Percentiles rank a stretch among this genome's conserved stretches.
Conservation (phyloP, 1,140 invertebrate genomes). For the Caenorhabditis brenneri region DNA sequence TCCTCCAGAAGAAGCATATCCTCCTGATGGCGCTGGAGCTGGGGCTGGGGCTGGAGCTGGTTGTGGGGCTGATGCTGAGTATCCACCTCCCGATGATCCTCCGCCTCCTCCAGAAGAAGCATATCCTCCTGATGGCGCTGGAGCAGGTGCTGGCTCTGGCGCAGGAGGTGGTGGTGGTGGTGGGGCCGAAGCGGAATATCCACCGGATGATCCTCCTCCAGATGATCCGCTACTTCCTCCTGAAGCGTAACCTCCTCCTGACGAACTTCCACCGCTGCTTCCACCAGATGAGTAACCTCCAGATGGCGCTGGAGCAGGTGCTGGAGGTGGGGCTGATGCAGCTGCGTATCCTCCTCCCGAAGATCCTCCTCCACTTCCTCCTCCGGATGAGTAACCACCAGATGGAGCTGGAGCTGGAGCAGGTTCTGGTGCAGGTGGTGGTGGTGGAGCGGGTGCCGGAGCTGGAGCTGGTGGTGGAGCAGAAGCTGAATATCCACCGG, state of each 20-base stretch:
- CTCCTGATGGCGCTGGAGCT: background rate
- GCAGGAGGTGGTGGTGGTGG: background rate
- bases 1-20: background rate
- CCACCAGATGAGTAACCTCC: background rate
- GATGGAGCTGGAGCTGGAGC: background rate
- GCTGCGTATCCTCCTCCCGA: background rate
- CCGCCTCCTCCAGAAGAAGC: background rate
- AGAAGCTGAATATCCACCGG: background rate
- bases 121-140: conserved; percentile 5
- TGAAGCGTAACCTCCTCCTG: background rate
- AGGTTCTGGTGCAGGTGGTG: background rate
- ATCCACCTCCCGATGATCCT: background rate
- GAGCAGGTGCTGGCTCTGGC: background rate
- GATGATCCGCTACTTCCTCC: background rate
- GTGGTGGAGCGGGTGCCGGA: background rate
- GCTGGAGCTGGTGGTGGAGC: background rate
- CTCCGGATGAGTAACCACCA: background rate
- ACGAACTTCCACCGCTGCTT: background rate
- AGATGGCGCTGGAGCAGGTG: background rate
- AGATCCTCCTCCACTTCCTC: too few species aligned
- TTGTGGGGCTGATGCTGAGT: background rate
- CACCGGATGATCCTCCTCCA: background rate
- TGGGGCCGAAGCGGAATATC: background rate
- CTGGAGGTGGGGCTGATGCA: background rate
- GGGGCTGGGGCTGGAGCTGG: background rate